Evolutionary conservation across 2,888 invertebrate genomes (phyloP), one percentile per base, ranked within the genome.

Genomic region (Cataglyphis livida): DNA sequence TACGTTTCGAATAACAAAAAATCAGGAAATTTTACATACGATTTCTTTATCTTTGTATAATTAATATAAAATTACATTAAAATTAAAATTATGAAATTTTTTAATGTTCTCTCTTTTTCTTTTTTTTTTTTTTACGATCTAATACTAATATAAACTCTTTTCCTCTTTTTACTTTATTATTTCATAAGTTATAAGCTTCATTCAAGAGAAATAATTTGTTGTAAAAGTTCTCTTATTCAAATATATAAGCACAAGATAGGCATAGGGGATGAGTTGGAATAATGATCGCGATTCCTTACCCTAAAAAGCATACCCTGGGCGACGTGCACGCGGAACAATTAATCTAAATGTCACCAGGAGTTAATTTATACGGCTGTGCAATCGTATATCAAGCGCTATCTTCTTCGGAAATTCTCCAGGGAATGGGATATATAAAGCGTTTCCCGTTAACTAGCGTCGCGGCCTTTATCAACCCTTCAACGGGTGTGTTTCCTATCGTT

Each of bases 301-400:
- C 79, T 73, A 86, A 85, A 88, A 86, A 89, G 57, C 79, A 66
- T 79, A 76, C 82, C 85, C 75, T 51, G 76, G 76, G 84, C 83
- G 73, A 81, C 65, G 76, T 59, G 82, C 75, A 83, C 86, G 89
- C 90, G 59, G 91, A 91, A 92, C 93, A 93, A 93, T 93, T 93
- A 93, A 93, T 93, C 93, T 93, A 91, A 91, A 91, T 91, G 93
- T 93, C 93, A 92, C 89, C 92, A 91, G 85, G 90, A 92, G 92
- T 93, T 93, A 93, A 93, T 93, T 93, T 93, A 93, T 93, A 92
- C 93, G 89, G 89, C 90, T 90, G 90, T 83, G 86, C 87, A 90
- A 92, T 90, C 93, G 92, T 93, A 93, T 92, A 93, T 93, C 93
- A 93, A 93, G 78, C 88, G 91, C 93, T 93, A 93, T 93, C 93